phyloP scores from a whole-genome alignment of 2,888 invertebrate genomes.

The Ophioninae sp. region DNA sequence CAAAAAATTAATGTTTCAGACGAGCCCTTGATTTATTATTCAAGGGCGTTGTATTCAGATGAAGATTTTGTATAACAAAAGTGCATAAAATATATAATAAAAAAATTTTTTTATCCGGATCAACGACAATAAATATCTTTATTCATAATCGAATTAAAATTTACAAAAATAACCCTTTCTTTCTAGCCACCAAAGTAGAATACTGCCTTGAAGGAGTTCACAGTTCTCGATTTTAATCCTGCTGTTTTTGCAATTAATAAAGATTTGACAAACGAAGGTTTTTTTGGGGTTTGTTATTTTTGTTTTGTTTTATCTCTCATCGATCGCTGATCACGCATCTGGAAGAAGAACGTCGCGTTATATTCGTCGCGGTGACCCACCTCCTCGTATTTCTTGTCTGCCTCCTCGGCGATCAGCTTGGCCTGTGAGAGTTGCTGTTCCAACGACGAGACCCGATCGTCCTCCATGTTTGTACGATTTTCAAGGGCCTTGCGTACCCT shows the following conservation, averaged over 20 bases:
- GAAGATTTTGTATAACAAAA: too few species aligned
- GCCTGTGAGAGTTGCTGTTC: constrained; percentile 99
- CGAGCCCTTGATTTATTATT: too few species aligned
- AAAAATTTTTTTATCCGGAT: too few species aligned
- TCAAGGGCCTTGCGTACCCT: constrained; percentile 99
- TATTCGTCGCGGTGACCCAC: constrained; percentile 82
- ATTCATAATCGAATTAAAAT: too few species aligned
- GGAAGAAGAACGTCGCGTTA: constrained; percentile 5
- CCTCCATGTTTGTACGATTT: constrained; percentile 99
- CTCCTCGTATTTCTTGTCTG: constrained; percentile 99
- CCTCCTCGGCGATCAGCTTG: constrained; percentile 99
- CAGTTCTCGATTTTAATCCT: background rate
- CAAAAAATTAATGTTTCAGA: too few species aligned
- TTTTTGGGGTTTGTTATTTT: background rate
- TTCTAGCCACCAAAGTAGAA: too few species aligned
- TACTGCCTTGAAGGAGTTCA: too few species aligned
- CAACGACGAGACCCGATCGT: constrained; percentile 98
- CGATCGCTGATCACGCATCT: constrained; percentile 42
- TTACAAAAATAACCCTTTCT: too few species aligned
- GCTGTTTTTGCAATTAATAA: background rate
- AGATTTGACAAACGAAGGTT: background rate
- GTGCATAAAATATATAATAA: too few species aligned
- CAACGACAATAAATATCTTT: too few species aligned
- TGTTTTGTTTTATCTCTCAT: background rate
- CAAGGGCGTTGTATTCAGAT: too few species aligned